These are phyloP conservation scores for Alviniconcha marisindica DNA, from an alignment of 1,140 invertebrate genomes.

Conservation along the genomic window DNA sequence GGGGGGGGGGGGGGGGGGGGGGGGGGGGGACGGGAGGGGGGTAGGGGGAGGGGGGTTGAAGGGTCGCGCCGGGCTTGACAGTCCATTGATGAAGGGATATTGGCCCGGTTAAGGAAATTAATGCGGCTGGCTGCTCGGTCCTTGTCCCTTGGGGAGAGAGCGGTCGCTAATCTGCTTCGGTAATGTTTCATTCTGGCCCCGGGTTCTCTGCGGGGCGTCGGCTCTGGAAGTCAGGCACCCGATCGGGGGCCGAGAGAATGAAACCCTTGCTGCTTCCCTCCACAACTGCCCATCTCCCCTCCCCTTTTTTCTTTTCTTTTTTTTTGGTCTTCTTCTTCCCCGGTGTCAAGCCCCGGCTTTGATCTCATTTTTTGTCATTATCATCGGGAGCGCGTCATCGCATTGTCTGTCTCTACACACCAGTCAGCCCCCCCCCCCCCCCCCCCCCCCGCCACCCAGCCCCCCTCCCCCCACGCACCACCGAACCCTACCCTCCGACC, in stretches of 20 bases:
- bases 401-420: slow-evolving; percentile 19
- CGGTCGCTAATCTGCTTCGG: slow-evolving; percentile 40
- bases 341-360: slow-evolving; percentile 28
- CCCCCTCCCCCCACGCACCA: too few relatives aligned
- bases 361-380: slow-evolving; percentile 42
- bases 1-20: not conserved
- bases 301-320: not conserved
- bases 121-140: slow-evolving; percentile 18
- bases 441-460: not conserved
- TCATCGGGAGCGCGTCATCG: slow-evolving; percentile 25
- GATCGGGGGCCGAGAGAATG: not conserved
- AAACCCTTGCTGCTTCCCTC: not conserved
- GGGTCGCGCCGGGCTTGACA: slow-evolving; percentile 27
- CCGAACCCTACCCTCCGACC: not conserved
- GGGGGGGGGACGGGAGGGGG: not conserved
- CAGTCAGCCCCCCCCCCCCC: slow-evolving; percentile 6
- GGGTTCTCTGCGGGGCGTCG: slow-evolving; percentile 20
- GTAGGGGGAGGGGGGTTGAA: not conserved
- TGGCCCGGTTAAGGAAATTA: slow-evolving; percentile 41
- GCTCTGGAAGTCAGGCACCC: slow-evolving; percentile 9
- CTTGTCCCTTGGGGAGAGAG: slow-evolving; percentile 11
- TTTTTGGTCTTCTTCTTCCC: not conserved
- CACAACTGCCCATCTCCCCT: not conserved
- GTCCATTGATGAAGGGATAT: slow-evolving; percentile 37
- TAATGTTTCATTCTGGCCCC: slow-evolving; percentile 39